A percentile compares a stretch with the other conserved stretches of the same genome.
These are phyloP conservation scores for Macrostomum lignano DNA, from an alignment of 1,140 invertebrate genomes.

Conservation along the genomic window DNA sequence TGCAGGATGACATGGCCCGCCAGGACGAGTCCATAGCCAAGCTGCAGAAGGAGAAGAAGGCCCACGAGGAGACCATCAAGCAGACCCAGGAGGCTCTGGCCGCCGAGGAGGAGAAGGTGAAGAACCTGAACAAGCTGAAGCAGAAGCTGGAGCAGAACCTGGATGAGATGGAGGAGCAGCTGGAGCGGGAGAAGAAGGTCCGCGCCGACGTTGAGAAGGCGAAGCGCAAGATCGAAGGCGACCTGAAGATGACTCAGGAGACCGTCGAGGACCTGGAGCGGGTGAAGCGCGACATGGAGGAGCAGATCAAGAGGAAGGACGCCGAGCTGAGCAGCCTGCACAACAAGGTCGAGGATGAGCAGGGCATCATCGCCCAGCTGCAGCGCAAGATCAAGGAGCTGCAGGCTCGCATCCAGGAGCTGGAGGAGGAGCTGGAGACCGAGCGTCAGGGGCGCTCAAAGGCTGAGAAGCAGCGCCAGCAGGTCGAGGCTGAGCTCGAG, in stretches of 20 bases:
- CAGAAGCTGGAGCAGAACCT: slow-evolving; percentile 85
- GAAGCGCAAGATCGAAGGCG: slow-evolving; percentile 66
- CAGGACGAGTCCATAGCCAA: slow-evolving; percentile 98
- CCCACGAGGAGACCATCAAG: slow-evolving; percentile 67
- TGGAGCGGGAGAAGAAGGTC: slow-evolving; percentile 93
- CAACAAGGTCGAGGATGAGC: slow-evolving; percentile 88
- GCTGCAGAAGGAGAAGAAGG: slow-evolving; percentile 93
- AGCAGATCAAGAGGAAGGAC: slow-evolving; percentile 48
- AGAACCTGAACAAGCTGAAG: slow-evolving; percentile 95
- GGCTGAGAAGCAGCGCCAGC: slow-evolving; percentile 14
- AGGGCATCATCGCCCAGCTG: slow-evolving; percentile 65
- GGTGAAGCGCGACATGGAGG: slow-evolving; percentile 86
- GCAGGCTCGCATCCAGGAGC: slow-evolving; percentile 48
- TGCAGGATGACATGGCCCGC: slow-evolving; percentile 72
- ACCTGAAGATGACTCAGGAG: slow-evolving; percentile 73
- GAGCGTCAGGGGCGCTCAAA: slow-evolving; percentile 54
- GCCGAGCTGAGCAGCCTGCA: slow-evolving; percentile 73
- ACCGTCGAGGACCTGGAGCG: slow-evolving; percentile 80
- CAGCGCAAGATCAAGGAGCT: slow-evolving; percentile 97
- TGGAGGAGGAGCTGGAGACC: slow-evolving; percentile 84
- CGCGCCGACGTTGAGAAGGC: slow-evolving; percentile 85
- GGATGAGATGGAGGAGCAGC: slow-evolving; percentile 35
- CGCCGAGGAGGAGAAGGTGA: slow-evolving; percentile 90
- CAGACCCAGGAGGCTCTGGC: slow-evolving; percentile 83
- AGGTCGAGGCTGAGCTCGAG: slow-evolving; percentile 5